Evolutionary conservation across 2,113 vertebrate genomes (phyloP).

Genomic region (Emydocephalus ijimae): DNA sequence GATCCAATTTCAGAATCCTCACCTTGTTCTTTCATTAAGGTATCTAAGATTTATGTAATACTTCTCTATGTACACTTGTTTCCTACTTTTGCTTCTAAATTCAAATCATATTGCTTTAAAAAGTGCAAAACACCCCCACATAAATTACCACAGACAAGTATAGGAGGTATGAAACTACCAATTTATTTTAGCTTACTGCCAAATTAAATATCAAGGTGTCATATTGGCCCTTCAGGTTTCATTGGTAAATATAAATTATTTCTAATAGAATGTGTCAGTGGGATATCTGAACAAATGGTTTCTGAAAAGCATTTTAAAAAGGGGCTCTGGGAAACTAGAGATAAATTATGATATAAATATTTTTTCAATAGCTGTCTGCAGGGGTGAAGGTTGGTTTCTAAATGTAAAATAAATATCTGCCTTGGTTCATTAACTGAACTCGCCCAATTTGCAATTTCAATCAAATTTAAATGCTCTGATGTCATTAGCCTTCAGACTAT

Average conservation of each 20-base stretch:
- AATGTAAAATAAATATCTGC: conserved; percentile 60
- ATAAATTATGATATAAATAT: conserved; percentile 70
- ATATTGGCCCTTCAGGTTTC: conserved; percentile 63
- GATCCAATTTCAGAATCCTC: background rate
- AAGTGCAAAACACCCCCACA: conserved; percentile 20
- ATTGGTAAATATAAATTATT: conserved; percentile 64
- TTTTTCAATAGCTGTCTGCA: conserved; percentile 55
- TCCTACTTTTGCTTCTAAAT: conserved; percentile 46
- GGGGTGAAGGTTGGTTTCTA: conserved; percentile 58
- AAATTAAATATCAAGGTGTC: conserved; percentile 61
- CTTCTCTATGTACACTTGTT: conserved; percentile 36
- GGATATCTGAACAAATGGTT: conserved; percentile 67
- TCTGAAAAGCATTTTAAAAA: conserved; percentile 49
- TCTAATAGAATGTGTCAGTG: conserved; percentile 54
- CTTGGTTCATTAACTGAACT: conserved; percentile 42
- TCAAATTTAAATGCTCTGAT: conserved; percentile 40
- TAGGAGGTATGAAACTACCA: conserved; percentile 38
- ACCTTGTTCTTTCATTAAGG: background rate
- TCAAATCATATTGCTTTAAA: conserved; percentile 48
- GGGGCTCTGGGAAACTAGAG: conserved; percentile 44
- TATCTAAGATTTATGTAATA: conserved; percentile 16
- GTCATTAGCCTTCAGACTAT: background rate
- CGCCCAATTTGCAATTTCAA: conserved; percentile 53
- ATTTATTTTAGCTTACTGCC: conserved; percentile 59
- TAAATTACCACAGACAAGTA: conserved; percentile 31